Percentiles rank a stretch among this genome's conserved stretches.
Conservation (phyloP, 2,797 vertebrate species). For the Eutrigla gurnardus region DNA sequence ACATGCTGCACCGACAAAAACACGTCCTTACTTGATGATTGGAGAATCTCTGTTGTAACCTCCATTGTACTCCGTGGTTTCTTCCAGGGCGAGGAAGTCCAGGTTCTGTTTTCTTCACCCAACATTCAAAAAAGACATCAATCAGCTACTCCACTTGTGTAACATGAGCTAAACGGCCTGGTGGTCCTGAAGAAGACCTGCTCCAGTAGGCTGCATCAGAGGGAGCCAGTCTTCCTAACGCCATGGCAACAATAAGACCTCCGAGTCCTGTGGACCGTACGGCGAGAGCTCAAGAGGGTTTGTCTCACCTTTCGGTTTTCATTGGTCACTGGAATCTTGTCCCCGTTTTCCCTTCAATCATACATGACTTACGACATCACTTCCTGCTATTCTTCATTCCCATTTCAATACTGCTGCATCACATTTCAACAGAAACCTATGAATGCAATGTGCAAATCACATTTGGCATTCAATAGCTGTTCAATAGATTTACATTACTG, state of each 20-base stretch:
- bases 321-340: constrained; percentile 98
- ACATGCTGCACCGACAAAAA: background rate
- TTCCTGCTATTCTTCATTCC: too few species aligned
- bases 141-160: background rate
- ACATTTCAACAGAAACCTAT: too few species aligned
- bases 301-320: constrained; percentile 95
- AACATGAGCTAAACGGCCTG: background rate
- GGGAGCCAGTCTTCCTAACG: background rate
- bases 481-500: too few species aligned
- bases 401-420: too few species aligned
- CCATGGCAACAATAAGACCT: background rate
- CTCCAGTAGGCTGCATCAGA: too few species aligned
- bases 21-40: constrained; percentile 91
- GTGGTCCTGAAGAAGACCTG: background rate
- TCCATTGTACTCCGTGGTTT: constrained; percentile 98
- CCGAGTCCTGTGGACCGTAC: background rate
- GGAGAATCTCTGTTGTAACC: constrained; percentile 95
- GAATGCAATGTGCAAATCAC: too few species aligned
- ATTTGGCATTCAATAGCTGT: too few species aligned
- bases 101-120: constrained; percentile 83
- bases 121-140: too few species aligned
- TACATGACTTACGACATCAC: constrained; percentile 84
- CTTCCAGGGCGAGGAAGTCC: constrained; percentile 97
- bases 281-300: background rate
- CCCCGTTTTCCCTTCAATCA: constrained; percentile 96